Evolutionary conservation across 2,113 vertebrate genomes (phyloP).

Genomic region (Pedetes capensis): DNA sequence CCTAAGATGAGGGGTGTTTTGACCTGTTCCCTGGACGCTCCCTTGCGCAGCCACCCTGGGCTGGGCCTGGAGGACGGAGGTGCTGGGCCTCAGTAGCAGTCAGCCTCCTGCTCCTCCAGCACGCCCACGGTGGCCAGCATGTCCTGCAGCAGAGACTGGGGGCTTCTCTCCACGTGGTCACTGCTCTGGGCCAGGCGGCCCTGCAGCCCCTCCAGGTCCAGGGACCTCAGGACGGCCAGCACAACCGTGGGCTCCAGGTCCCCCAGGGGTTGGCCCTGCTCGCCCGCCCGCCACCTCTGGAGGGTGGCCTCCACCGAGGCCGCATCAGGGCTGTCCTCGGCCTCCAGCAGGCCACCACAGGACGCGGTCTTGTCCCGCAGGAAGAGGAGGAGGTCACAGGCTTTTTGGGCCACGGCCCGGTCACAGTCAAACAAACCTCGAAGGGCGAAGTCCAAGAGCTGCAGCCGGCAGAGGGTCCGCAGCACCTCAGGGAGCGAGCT

Average conservation of each 20-base stretch:
- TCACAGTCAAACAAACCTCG: conserved; percentile 91
- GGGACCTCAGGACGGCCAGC: conserved; percentile 69
- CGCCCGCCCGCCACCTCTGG: conserved; percentile 75
- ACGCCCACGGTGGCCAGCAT: conserved; percentile 85
- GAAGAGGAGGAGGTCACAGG: conserved; percentile 87
- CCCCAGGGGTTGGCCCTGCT: conserved; percentile 54
- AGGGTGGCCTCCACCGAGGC: conserved; percentile 75
- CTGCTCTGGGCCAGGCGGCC: conserved; percentile 87
- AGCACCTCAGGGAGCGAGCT: conserved; percentile 47
- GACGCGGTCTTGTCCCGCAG: conserved; percentile 75
- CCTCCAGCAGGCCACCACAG: neutral
- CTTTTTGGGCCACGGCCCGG: conserved; percentile 89
- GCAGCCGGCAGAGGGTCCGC: conserved; percentile 77
- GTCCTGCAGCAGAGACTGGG: conserved; percentile 92
- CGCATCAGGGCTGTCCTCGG: neutral
- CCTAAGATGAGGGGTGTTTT: neutral
- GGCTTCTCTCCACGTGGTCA: conserved; percentile 90
- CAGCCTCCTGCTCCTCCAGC: conserved; percentile 83
- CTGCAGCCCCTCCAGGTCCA: conserved; percentile 86
- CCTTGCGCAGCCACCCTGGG: neutral
- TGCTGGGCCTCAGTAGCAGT: conserved; percentile 85
- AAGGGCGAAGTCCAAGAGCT: conserved; percentile 85
- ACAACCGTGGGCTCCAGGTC: conserved; percentile 55
- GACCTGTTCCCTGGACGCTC: neutral
- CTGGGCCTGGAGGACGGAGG: too few species aligned